Conservation (phyloP, 2,888 invertebrate species). For the Nymphalis c-album region DNA sequence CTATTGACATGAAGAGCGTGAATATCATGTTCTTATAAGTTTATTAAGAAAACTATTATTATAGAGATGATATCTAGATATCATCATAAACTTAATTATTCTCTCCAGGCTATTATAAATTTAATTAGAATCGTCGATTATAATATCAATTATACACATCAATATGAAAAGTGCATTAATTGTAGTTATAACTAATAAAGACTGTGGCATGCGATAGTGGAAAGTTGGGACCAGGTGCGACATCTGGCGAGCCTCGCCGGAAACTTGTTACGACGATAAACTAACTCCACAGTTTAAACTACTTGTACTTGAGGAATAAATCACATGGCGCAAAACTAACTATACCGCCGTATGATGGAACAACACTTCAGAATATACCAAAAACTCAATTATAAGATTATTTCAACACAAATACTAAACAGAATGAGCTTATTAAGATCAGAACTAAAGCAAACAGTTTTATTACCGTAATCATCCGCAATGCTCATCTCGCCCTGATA, state of each 20-base stretch:
- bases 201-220: background rate
- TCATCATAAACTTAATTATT: too few relatives aligned
- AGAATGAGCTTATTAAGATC: slow-evolving; percentile 40
- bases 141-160: background rate
- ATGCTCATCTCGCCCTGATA: slow-evolving; percentile 45
- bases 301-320: slow-evolving; percentile 39
- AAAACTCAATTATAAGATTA: background rate
- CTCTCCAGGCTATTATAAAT: too few relatives aligned
- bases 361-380: background rate
- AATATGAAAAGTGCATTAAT: background rate
- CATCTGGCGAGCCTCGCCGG: slow-evolving; percentile 57
- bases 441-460: slow-evolving; percentile 69
- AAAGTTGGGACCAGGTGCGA: slow-evolving; percentile 47
- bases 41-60: too few relatives aligned
- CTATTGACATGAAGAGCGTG: too few relatives aligned
- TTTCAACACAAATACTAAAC: background rate
- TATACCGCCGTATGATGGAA: background rate
- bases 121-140: too few relatives aligned
- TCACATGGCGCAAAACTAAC: slow-evolving; percentile 34
- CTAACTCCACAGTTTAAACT: slow-evolving; percentile 34
- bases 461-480: slow-evolving; percentile 68
- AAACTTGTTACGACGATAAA: slow-evolving; percentile 48
- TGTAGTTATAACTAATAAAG: slow-evolving; percentile 5
- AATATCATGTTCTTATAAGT: too few relatives aligned
- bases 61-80: too few relatives aligned